phyloP scores from a whole-genome alignment of 2,113 vertebrate species.

The Neodontobutis hainanensis region DNA sequence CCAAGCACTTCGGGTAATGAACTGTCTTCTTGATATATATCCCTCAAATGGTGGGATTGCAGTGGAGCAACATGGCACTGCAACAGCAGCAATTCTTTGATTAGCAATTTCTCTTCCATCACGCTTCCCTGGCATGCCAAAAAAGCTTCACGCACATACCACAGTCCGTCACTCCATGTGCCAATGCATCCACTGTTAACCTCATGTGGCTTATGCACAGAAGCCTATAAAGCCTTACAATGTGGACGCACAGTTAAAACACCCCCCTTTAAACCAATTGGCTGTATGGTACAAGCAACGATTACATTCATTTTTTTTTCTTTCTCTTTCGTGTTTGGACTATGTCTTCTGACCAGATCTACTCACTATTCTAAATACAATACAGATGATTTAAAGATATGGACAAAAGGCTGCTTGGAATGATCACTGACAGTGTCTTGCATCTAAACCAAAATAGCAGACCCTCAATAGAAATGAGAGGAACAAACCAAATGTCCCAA shows the following conservation, averaged over 20 bases:
- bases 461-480: conserved; percentile 1
- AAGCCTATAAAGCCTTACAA: neutral
- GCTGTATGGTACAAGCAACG: neutral
- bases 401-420: conserved; percentile 6
- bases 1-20: conserved; percentile 84
- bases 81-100: conserved; percentile 80
- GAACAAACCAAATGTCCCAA: too few species aligned
- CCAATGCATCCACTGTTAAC: conserved; percentile 16
- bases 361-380: too few species aligned
- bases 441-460: conserved; percentile 11
- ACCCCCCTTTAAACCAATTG: neutral
- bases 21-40: conserved; percentile 80
- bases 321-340: too few species aligned
- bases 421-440: conserved; percentile 14
- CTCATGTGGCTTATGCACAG: conserved; percentile 10
- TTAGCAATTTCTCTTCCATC: conserved; percentile 72
- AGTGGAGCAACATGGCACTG: conserved; percentile 69
- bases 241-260: too few species aligned
- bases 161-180: neutral
- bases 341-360: too few species aligned
- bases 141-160: conserved; percentile 21
- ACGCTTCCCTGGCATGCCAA: conserved; percentile 31
- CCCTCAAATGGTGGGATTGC: conserved; percentile 48
- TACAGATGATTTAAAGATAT: conserved; percentile 16
- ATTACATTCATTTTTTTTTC: neutral